phyloP scores from a whole-genome alignment of 2,888 invertebrate species.

The Chironomus tentans region DNA sequence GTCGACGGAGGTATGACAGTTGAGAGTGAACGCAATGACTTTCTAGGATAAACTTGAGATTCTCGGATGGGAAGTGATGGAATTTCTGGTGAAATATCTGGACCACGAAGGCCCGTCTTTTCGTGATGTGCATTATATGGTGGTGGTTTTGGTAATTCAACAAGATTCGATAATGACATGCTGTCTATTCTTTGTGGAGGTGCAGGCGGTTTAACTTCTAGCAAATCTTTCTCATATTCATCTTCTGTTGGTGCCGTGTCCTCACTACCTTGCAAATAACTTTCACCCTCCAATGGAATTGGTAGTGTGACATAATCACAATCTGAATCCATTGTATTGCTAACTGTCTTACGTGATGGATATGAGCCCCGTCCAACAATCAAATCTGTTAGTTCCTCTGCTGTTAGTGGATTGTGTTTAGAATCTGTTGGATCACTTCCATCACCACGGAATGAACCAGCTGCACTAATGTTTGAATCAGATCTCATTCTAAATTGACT shows the following conservation, averaged over 20 bases:
- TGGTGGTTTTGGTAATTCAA: conserved; percentile 51
- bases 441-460: conserved; percentile 73
- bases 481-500: conserved; percentile 56
- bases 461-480: conserved; percentile 71
- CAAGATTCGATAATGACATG: conserved; percentile 44
- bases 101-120: conserved; percentile 45
- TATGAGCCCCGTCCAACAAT: conserved; percentile 73
- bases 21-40: conserved; percentile 36
- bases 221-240: conserved; percentile 42
- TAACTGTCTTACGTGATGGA: conserved; percentile 67
- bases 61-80: conserved; percentile 35
- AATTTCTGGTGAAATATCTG: conserved; percentile 32
- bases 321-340: conserved; percentile 77
- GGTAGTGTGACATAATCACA: conserved; percentile 81
- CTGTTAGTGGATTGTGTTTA: conserved; percentile 65
- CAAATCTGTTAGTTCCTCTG: conserved; percentile 72
- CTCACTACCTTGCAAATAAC: conserved; percentile 51
- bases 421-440: conserved; percentile 81
- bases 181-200: conserved; percentile 63
- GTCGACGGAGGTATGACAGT: conserved; percentile 36
- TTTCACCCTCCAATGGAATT: conserved; percentile 47
- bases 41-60: conserved; percentile 30
- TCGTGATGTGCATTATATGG: conserved; percentile 58
- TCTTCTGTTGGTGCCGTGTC: conserved; percentile 51
- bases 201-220: conserved; percentile 52